phyloP scores from a whole-genome alignment of 1,140 invertebrate genomes.

The Diuraphis noxia region DNA sequence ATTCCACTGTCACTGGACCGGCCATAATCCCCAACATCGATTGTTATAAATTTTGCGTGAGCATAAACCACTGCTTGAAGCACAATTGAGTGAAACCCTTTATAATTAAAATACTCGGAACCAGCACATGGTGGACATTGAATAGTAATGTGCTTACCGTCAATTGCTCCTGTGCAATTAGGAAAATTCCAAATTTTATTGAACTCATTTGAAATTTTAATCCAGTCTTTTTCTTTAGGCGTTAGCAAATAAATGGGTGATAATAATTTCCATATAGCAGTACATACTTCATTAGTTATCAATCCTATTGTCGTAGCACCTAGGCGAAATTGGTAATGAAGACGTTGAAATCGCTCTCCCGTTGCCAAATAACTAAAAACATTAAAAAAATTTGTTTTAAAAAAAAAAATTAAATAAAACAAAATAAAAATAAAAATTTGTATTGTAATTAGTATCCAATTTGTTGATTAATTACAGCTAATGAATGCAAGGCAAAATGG shows the following conservation, averaged over 20 bases:
- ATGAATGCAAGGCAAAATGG: slow-evolving; percentile 25
- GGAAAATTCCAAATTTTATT: slow-evolving; percentile 57
- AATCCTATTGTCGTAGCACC: slow-evolving; percentile 56
- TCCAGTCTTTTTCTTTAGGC: slow-evolving; percentile 53
- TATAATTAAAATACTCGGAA: slow-evolving; percentile 55
- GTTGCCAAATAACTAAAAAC: slow-evolving; percentile 2
- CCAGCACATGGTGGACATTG: slow-evolving; percentile 58
- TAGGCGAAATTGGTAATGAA: slow-evolving; percentile 55
- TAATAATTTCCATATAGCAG: slow-evolving; percentile 55
- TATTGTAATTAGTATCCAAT: neutral
- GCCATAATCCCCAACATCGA: slow-evolving; percentile 55
- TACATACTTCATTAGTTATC: slow-evolving; percentile 56
- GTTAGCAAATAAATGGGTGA: slow-evolving; percentile 52
- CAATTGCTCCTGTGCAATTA: slow-evolving; percentile 55
- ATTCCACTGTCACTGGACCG: slow-evolving; percentile 60
- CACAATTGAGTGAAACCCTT: slow-evolving; percentile 55
- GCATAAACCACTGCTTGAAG: slow-evolving; percentile 55
- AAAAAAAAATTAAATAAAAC: too few relatives aligned
- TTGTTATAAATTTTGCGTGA: slow-evolving; percentile 55
- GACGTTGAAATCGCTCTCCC: slow-evolving; percentile 53
- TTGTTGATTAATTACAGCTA: neutral
- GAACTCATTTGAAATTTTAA: slow-evolving; percentile 55
- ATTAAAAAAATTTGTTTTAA: neutral
- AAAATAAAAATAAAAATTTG: too few relatives aligned
- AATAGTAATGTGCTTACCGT: slow-evolving; percentile 60